Evolutionary conservation across 2,888 invertebrate species (phyloP).

Genomic region (Eilema sororculum): DNA sequence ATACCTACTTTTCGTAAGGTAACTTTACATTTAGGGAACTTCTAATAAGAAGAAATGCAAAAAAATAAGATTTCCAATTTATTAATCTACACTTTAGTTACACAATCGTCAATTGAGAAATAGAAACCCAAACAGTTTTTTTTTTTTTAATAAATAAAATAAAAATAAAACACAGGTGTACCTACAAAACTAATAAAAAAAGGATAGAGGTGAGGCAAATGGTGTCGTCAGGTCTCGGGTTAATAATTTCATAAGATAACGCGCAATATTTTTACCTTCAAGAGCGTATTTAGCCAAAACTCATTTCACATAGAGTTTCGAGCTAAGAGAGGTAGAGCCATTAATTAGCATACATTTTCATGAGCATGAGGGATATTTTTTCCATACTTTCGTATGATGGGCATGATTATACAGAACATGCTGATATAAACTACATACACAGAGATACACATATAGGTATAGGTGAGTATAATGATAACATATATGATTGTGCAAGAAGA

Average conservation of each 20-base stretch:
- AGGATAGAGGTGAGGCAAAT: not conserved
- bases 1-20: no score
- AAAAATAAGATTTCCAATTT: not conserved
- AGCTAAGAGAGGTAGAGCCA: constrained; percentile 19
- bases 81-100: not conserved
- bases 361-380: constrained; percentile 29
- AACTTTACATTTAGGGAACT: not conserved
- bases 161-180: not conserved
- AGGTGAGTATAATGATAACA: constrained; percentile 69
- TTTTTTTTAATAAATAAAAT: no score
- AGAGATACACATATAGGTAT: constrained; percentile 71
- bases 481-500: constrained; percentile 73
- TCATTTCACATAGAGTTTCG: constrained; percentile 16
- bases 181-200: no score
- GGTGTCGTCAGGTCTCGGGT: not conserved
- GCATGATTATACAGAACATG: constrained; percentile 77
- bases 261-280: not conserved
- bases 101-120: no score
- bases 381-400: constrained; percentile 36
- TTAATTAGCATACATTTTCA: constrained; percentile 44
- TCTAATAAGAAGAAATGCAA: not conserved
- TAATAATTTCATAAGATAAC: not conserved
- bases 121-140: no score
- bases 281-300: constrained; percentile 10
- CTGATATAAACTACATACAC: constrained; percentile 74